Conservation (phyloP, 2,113 vertebrate genomes). For the Cardinalis cardinalis region DNA sequence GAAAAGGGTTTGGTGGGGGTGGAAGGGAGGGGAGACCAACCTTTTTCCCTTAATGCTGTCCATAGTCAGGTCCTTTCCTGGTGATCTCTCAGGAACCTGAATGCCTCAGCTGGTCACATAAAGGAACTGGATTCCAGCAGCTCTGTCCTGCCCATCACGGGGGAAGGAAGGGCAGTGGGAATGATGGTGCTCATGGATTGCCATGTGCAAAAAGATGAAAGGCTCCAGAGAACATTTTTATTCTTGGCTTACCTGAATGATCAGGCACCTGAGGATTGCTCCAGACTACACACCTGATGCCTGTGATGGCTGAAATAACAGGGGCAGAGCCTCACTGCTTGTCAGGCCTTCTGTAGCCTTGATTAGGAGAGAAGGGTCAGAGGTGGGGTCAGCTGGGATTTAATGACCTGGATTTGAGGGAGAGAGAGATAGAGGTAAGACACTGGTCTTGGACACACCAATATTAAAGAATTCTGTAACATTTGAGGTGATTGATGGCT, state of each 20-base stretch:
- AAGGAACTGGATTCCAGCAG: neutral
- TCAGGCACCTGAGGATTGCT: neutral
- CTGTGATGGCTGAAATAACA: neutral
- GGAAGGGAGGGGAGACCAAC: neutral
- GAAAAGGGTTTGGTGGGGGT: conserved; percentile 14
- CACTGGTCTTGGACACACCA: neutral
- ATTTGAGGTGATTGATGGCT: neutral
- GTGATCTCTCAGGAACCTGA: neutral
- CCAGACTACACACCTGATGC: neutral
- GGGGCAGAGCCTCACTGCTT: neutral
- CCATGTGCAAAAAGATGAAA: neutral
- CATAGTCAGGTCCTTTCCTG: neutral
- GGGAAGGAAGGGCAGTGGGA: neutral
- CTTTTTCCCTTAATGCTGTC: neutral
- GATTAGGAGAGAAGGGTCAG: neutral
- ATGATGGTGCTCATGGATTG: neutral
- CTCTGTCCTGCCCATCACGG: neutral
- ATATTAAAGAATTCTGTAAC: neutral
- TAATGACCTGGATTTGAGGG: neutral
- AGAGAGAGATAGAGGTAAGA: neutral
- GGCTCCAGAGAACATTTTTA: neutral
- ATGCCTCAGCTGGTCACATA: neutral
- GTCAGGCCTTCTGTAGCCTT: neutral
- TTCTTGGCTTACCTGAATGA: neutral
- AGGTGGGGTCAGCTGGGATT: neutral